Evolutionary conservation across 1,140 invertebrate genomes (phyloP), one percentile per base, ranked within the genome.

Genomic region (Macrosteles quadrilineatus): DNA sequence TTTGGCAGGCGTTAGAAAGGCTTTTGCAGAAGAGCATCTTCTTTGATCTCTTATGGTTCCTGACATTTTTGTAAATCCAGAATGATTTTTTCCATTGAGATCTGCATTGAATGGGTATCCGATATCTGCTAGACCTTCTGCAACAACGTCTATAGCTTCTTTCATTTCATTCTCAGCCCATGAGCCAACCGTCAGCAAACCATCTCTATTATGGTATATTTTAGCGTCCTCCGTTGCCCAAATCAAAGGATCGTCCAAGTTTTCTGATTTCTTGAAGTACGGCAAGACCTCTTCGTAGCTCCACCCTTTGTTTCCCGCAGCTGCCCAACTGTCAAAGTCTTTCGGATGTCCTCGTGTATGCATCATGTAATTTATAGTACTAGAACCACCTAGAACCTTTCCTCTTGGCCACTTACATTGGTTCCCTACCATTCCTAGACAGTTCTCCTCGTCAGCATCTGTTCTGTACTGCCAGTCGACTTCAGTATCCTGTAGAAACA

Each of bases 391-490:
- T 14, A 95, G 83, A 3, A 95, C 92, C 78, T 91, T 93, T 30
- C 92, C 93, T 67, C 92, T 83, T 0, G 94, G 92, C 81, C 85
- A 83, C 29, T 79, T 82, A 73, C 87, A 88, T 32, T 80, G 77
- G 25, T 77, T 73, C 53, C 83, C 77, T 0, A 80, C 80, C 76
- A 86, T 80, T 0, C 83, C 84, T 69, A 69, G 65, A 78, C 88
- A 89, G 29, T 85, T 86, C 63, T 83, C 79, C 64, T 3, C 66
- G 4, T 79, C 73, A 0, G 93, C 92, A 9, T 89, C 88, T 9
- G 94, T 96, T 81, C 93, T 88, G 80, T 94, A 97, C 79, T 94
- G 89, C 96, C 95, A 98, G 81, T 97, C 95, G 75, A 95, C 81
- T 2, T 92, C 88, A 0, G 90, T 87, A 3, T 92, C 83, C 75